Percentiles rank a stretch among this genome's conserved stretches.
phyloP scores from a whole-genome alignment of 2,797 vertebrate species.

The Ambastaia sidthimunki region DNA sequence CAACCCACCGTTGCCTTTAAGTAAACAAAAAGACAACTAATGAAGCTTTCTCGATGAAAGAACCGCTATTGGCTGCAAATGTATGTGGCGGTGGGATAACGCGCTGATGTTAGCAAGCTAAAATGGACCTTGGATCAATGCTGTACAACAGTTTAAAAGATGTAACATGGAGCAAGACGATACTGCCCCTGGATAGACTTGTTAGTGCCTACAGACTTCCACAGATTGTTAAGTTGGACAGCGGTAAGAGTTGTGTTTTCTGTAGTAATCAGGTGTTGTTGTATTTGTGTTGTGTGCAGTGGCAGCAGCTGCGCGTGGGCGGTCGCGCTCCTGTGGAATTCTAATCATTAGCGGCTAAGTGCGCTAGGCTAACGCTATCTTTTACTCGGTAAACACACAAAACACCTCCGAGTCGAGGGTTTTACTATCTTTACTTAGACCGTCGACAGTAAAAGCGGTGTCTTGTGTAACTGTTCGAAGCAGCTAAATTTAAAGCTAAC shows the following conservation, averaged over 20 bases:
- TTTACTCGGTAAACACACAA: not conserved
- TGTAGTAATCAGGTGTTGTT: constrained; percentile 6
- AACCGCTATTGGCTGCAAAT: constrained; percentile 51
- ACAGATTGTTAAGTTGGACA: constrained; percentile 90
- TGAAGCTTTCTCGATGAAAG: constrained; percentile 57
- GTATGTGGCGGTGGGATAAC: constrained; percentile 51
- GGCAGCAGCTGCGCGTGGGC: constrained; percentile 48
- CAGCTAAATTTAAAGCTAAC: not conserved
- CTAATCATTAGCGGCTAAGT: constrained; percentile 50
- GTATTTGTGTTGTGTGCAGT: not conserved
- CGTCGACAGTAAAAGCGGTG: not conserved
- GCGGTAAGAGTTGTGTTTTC: constrained; percentile 78
- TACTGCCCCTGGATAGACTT: constrained; percentile 89
- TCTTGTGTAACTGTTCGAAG: not conserved
- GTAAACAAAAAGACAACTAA: constrained; percentile 51
- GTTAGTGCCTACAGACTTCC: constrained; percentile 91
- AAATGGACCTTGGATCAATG: constrained; percentile 90
- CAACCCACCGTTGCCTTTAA: constrained; percentile 44
- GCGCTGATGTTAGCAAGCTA: constrained; percentile 65
- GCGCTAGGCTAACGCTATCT: constrained; percentile 43
- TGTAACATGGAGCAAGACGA: constrained; percentile 91
- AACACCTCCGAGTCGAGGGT: not conserved
- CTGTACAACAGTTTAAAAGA: constrained; percentile 91
- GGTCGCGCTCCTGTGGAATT: constrained; percentile 54
- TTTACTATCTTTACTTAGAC: not conserved